Evolutionary conservation across 2,113 vertebrate genomes (phyloP), one percentile per base, ranked within the genome.

Genomic region (Campylomormyrus numenius): DNA sequence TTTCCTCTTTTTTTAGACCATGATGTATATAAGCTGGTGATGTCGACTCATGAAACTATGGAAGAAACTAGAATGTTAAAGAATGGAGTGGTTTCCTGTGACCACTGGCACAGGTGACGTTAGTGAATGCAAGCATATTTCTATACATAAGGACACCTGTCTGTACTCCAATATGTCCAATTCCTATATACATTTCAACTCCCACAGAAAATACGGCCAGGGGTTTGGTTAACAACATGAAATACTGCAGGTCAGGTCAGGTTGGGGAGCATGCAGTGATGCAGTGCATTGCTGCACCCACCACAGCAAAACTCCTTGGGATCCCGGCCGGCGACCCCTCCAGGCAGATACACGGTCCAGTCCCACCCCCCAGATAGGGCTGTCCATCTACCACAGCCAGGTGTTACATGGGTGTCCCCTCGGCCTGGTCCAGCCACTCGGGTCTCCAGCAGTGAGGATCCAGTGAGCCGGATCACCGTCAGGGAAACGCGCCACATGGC

Each of bases 1-100:
- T 53, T 50, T 46, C 66, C 85, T n/a, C 49, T 86, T n/a, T 88
- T 90, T 92, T 83, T 92, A 89, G 88, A 88, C 89, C 90, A 91
- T 7, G 11, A 19, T 84, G 49, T 39, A n/a, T 89, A 24, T 86
- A 31, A 31, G 24, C 85, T n/a, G 10, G 48, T 52, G 27, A 50
- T 11, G n/a, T 48, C 9, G 49, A 8, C 42, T 85, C 42, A 45
- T 5, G 31, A 77, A 77, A 77, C 70, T 5, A 77, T 35, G 70
- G 70, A 77, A 39, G 6, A 27, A 77, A 5, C 27, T 39, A 15
- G 10, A 31, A 11, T 77, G 10, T 3, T 39, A 77, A 39, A 39
- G 70, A 17, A 4, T 35, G 31, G 70, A 77, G 70, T 4, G 13
- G 31, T 17, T 39, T 77, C 3, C 10, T 77, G 31, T 77, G 27